Conservation (phyloP, 2,113 vertebrate genomes). For the Meleagris gallopavo region DNA sequence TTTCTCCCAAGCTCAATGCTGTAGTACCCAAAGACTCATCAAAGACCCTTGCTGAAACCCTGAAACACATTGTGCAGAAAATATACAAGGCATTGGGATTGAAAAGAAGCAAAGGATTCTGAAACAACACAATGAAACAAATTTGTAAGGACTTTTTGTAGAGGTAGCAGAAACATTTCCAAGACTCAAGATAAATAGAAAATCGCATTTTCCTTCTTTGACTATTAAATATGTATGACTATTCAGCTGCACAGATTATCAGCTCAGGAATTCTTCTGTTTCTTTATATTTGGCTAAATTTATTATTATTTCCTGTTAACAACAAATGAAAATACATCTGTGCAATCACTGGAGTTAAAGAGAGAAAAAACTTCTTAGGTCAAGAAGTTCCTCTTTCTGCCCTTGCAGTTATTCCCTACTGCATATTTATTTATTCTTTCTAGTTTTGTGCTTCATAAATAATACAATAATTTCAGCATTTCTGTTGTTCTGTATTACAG, state of each 20-base stretch:
- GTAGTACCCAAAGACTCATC: background rate
- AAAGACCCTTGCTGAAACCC: background rate
- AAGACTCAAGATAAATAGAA: background rate
- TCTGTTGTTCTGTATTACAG: background rate
- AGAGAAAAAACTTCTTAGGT: constrained; percentile 14
- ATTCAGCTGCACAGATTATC: background rate
- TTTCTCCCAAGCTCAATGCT: background rate
- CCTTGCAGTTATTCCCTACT: constrained; percentile 19
- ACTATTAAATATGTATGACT: constrained; percentile 38
- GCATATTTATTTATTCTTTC: constrained; percentile 39
- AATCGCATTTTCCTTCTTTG: constrained; percentile 21
- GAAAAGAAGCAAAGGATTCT: background rate
- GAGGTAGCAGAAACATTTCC: background rate
- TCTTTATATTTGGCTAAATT: background rate
- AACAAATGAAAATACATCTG: constrained; percentile 33
- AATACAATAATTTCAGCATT: constrained; percentile 24
- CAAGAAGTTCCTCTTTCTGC: constrained; percentile 22
- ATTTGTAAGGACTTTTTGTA: background rate
- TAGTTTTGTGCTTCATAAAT: constrained; percentile 30
- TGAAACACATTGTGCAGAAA: background rate
- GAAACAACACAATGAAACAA: background rate
- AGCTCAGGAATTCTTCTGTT: constrained; percentile 14
- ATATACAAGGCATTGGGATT: background rate
- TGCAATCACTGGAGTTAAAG: constrained; percentile 5
- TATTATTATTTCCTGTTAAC: constrained; percentile 17